A percentile compares a stretch with the other conserved stretches of the same genome.
phyloP scores from a whole-genome alignment of 2,888 invertebrate genomes.

The Pherbina coryleti region DNA sequence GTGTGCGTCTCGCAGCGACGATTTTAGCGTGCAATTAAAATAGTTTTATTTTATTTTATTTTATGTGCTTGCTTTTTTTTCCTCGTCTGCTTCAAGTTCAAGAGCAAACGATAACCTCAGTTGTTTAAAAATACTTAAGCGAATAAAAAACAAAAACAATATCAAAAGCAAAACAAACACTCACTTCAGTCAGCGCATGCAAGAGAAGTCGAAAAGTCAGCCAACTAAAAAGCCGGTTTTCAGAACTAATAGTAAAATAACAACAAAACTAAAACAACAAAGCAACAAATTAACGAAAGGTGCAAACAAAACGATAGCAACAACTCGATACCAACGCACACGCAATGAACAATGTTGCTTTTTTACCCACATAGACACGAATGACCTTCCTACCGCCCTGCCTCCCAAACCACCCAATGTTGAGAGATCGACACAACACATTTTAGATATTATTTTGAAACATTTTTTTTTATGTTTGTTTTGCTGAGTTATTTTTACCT shows the following conservation, averaged over 20 bases:
- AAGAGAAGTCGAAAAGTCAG: background rate
- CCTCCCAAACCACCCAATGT: background rate
- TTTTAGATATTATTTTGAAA: background rate
- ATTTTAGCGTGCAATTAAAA: background rate
- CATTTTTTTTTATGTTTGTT: too few relatives aligned
- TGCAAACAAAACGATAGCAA: background rate
- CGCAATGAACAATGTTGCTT: too few relatives aligned
- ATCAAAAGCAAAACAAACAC: background rate
- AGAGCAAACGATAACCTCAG: constrained; percentile 17
- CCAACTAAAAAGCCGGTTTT: background rate
- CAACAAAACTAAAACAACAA: background rate
- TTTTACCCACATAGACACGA: background rate
- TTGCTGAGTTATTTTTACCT: too few relatives aligned
- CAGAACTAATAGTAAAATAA: background rate
- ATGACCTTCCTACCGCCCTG: background rate
- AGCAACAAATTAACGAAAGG: background rate
- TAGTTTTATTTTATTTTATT: background rate
- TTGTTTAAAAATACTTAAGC: background rate
- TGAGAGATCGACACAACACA: background rate
- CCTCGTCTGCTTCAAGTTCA: constrained; percentile 12
- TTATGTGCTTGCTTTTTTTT: background rate
- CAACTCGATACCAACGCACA: background rate
- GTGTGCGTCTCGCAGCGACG: background rate
- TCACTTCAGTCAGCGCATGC: background rate
- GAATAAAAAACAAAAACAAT: background rate